A percentile compares a stretch with the other conserved stretches of the same genome.
These are phyloP conservation scores for Plemyria rubiginata DNA, from an alignment of 2,888 invertebrate species.

Conservation along the genomic window DNA sequence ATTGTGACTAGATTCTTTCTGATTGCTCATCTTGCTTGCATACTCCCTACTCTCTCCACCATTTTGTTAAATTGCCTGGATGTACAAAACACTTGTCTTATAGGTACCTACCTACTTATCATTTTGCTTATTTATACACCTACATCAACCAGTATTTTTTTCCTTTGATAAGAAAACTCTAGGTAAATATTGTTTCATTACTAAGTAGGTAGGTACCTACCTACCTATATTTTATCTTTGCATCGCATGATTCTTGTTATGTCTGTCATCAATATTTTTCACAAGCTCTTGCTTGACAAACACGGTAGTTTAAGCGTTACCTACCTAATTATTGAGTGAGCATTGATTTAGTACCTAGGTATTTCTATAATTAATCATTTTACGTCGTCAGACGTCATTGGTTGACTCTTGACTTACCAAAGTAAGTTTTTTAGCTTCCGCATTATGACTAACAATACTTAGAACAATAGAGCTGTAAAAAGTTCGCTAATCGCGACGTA, in stretches of 20 bases:
- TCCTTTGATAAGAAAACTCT: conserved; percentile 29
- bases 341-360: not conserved
- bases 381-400: not conserved
- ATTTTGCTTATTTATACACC: conserved; percentile 13
- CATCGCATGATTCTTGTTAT: conserved; percentile 1
- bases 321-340: not conserved
- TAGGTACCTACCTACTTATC: not conserved
- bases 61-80: conserved; percentile 8
- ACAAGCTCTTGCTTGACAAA: not conserved
- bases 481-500: conserved; percentile 18
- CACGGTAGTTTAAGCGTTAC: not conserved
- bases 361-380: not conserved
- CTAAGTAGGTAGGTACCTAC: too few species aligned
- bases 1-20: conserved; percentile 29
- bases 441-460: conserved; percentile 11
- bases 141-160: conserved; percentile 9
- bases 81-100: not conserved
- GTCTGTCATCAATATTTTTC: not conserved
- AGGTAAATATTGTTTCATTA: conserved; percentile 17
- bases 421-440: conserved; percentile 13
- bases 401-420: not conserved
- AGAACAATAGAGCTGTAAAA: conserved; percentile 22
- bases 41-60: conserved; percentile 21
- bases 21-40: conserved; percentile 24
- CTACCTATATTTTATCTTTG: conserved; percentile 1